phyloP scores from a whole-genome alignment of 1,140 invertebrate genomes.

The Carcinoscorpius rotundicauda region DNA sequence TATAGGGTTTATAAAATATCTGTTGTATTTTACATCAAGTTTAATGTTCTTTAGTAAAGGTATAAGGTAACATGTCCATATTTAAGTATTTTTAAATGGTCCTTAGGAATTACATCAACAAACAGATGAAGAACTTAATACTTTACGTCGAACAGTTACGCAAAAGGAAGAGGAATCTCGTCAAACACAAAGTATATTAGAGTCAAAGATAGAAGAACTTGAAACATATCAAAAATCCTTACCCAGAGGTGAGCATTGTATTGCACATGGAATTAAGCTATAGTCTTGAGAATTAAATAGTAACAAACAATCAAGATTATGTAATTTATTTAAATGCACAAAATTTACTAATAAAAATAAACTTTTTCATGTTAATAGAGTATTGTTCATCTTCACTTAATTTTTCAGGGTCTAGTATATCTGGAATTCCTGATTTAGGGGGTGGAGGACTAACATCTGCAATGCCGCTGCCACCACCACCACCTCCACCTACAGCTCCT shows the following conservation, averaged over 20 bases:
- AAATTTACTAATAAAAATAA: no score
- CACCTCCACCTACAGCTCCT: slow-evolving; percentile 25
- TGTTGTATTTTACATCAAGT: no score
- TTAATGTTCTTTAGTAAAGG: no score
- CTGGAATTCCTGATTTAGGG: no score
- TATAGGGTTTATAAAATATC: no score
- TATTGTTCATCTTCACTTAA: no score
- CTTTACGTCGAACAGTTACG: slow-evolving; percentile 51
- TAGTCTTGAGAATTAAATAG: no score
- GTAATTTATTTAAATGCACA: no score
- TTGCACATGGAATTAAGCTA: no score
- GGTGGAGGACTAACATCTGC: neutral
- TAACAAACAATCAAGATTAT: no score
- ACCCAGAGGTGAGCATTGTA: slow-evolving; percentile 37
- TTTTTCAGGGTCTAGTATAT: no score
- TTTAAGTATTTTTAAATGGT: slow-evolving; percentile 4
- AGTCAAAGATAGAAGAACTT: slow-evolving; percentile 78
- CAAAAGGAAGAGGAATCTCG: slow-evolving; percentile 74
- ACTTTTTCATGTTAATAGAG: no score
- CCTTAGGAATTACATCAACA: slow-evolving; percentile 44
- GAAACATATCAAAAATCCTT: slow-evolving; percentile 47
- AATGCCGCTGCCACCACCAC: slow-evolving; percentile 24
- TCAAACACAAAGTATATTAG: slow-evolving; percentile 71
- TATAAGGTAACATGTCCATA: neutral
- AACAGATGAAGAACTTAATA: slow-evolving; percentile 68